These are phyloP conservation scores for Malurus cyaneus DNA, from an alignment of 2,113 vertebrate species.

Conservation along the genomic window DNA sequence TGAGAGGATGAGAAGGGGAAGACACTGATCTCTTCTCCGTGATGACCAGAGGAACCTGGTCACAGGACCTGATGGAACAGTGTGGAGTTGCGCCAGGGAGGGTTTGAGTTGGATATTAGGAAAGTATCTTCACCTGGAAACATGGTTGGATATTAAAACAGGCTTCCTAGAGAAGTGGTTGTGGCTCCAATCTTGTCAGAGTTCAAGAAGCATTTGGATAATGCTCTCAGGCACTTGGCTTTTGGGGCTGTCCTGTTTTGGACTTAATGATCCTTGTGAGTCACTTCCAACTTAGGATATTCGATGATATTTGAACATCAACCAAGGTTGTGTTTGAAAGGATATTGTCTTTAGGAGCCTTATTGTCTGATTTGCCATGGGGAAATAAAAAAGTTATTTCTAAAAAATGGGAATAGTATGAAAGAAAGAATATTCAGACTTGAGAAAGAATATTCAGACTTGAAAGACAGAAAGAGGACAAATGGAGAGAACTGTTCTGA, in stretches of 20 bases:
- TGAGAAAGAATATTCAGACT: neutral
- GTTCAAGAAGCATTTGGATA: neutral
- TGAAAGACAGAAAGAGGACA: neutral
- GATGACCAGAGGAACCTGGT: neutral
- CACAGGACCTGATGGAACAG: neutral
- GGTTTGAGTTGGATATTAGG: neutral
- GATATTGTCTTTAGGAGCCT: neutral
- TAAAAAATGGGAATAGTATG: neutral
- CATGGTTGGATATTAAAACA: neutral
- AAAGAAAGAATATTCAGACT: neutral
- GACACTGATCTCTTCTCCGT: neutral
- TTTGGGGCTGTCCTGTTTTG: neutral
- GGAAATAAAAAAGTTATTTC: neutral
- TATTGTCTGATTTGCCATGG: neutral
- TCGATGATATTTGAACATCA: neutral
- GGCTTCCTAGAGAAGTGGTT: neutral
- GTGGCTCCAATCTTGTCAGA: neutral
- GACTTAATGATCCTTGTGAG: neutral
- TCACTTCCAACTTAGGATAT: neutral
- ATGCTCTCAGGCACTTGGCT: neutral
- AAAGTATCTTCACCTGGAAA: neutral
- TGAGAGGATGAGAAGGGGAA: no score
- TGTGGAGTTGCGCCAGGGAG: neutral
- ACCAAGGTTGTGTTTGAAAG: neutral
- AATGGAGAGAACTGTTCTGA: neutral